These are phyloP conservation scores for Altica lythri DNA, from an alignment of 2,888 invertebrate species.

Conservation along the genomic window DNA sequence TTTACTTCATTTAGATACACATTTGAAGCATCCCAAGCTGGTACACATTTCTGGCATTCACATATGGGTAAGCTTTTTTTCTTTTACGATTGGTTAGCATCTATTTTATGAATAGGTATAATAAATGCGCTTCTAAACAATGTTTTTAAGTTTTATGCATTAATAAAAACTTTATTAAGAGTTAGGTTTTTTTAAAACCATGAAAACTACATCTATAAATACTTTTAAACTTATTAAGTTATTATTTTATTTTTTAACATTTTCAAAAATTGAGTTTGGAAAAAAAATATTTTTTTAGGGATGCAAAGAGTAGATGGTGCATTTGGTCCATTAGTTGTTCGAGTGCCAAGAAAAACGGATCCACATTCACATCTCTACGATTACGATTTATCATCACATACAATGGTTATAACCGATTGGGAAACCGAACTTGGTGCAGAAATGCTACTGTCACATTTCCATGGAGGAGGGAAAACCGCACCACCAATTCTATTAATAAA, in stretches of 20 bases:
- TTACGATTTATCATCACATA: conserved; percentile 76
- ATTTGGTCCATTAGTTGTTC: conserved; percentile 78
- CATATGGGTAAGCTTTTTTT: conserved; percentile 65
- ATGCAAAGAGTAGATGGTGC: conserved; percentile 89
- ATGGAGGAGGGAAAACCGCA: conserved; percentile 80
- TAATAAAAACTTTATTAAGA: no score
- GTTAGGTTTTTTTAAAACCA: no score
- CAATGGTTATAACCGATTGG: conserved; percentile 83
- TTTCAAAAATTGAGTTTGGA: no score
- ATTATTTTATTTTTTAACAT: no score
- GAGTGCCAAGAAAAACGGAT: conserved; percentile 67
- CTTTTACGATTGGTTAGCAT: no score
- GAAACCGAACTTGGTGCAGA: conserved; percentile 71
- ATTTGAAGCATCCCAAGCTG: conserved; percentile 72
- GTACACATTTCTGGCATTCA: conserved; percentile 88
- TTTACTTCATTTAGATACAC: conserved; percentile 76
- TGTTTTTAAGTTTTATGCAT: no score
- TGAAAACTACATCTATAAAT: no score
- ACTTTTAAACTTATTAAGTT: no score
- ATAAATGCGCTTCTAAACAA: not conserved
- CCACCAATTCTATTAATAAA: conserved; percentile 82
- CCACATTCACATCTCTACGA: conserved; percentile 74
- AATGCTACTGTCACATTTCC: conserved; percentile 83
- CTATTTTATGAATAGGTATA: no score
- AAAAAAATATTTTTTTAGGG: conserved; percentile 67